Evolutionary conservation across 2,113 vertebrate genomes (phyloP).

Genomic region (Sinosuthora webbiana): DNA sequence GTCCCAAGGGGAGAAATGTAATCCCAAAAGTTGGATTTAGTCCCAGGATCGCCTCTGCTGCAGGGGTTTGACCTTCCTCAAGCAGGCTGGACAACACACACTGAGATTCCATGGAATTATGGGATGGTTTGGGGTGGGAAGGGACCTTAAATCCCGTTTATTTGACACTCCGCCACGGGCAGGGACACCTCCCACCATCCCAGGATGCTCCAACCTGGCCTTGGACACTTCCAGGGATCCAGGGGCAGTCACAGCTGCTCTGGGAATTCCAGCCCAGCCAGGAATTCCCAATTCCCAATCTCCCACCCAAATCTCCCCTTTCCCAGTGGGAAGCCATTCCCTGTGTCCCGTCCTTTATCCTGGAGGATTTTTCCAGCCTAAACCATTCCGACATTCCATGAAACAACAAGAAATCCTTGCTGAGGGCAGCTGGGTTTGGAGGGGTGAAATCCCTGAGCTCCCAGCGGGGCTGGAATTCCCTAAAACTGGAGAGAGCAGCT

Average conservation of each 20-base stretch:
- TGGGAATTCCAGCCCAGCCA: background rate
- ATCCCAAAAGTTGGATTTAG: background rate
- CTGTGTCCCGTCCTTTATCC: background rate
- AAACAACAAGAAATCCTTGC: background rate
- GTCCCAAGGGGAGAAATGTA: background rate
- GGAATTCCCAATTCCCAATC: background rate
- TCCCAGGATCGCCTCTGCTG: background rate
- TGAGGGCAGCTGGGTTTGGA: background rate
- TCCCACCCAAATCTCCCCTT: no score
- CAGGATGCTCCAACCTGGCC: fast-evolving
- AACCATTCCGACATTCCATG: fast-evolving
- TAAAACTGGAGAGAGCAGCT: background rate
- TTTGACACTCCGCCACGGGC: background rate
- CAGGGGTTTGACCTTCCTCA: fast-evolving
- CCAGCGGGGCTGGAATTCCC: background rate
- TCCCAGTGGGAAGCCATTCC: background rate
- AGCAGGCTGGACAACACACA: fast-evolving
- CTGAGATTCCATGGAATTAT: background rate
- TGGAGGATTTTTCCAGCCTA: background rate
- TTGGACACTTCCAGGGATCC: background rate
- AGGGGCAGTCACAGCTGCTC: background rate
- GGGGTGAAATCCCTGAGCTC: background rate
- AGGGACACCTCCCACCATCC: fast-evolving
- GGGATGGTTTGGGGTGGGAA: background rate
- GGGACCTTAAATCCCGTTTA: background rate